phyloP scores from a whole-genome alignment of 2,797 vertebrate genomes.

The Halcyon leucocephala region DNA sequence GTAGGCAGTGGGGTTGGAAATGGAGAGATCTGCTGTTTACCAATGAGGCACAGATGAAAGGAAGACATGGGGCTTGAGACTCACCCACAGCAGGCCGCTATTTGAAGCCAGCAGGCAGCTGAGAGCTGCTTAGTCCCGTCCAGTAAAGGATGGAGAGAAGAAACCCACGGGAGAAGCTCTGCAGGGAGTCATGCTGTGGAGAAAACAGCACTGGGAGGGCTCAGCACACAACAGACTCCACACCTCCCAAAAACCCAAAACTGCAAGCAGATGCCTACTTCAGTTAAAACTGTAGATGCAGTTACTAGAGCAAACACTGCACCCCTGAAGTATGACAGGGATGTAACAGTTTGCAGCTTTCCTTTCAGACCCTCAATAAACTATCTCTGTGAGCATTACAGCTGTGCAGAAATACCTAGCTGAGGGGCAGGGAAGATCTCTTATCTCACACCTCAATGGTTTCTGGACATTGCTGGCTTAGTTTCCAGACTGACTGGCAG shows the following conservation, averaged over 20 bases:
- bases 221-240: not conserved
- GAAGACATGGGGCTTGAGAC: not conserved
- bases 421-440: not conserved
- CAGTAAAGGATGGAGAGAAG: not conserved
- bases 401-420: not conserved
- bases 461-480: not conserved
- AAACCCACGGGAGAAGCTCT: not conserved
- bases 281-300: not conserved
- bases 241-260: not conserved
- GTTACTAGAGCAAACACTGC: not conserved
- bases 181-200: not conserved
- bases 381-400: not conserved
- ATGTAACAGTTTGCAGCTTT: not conserved
- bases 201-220: not conserved
- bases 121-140: not conserved
- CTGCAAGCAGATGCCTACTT: not conserved
- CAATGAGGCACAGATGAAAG: conserved; percentile 31
- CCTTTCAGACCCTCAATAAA: not conserved
- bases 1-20: conserved; percentile 6
- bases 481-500: not conserved
- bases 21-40: conserved; percentile 38
- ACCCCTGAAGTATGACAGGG: not conserved
- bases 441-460: not conserved
- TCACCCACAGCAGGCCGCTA: not conserved
- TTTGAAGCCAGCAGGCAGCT: conserved; percentile 26